Evolutionary conservation across 2,888 invertebrate genomes (phyloP), one percentile per base, ranked within the genome.

Genomic region (Stomorhina lunata): DNA sequence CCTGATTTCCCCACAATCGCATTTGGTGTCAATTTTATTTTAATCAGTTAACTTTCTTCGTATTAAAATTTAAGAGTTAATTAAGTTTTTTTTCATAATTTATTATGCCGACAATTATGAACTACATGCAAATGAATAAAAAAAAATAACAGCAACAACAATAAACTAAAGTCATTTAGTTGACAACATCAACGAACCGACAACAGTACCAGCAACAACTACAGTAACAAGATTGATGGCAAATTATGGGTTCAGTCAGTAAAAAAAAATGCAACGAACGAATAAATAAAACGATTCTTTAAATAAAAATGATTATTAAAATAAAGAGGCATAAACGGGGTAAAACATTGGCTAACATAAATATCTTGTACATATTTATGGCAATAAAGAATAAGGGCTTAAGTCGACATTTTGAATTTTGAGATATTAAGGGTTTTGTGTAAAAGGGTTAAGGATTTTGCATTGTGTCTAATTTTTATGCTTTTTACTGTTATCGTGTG

Each of bases 11-110:
- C n/a, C n/a, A n/a, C n/a, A n/a, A n/a, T n/a, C n/a, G n/a, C n/a
- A n/a, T 32, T 53, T 61, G 25, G 12, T 69, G 43, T 72, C 37
- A 63, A 65, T 45, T 57, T 43, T 27, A 63, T 55, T 78, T 78
- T 25, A 78, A 65, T 48, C 32, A 76, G 66, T 66, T 76, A 57
- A 66, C 45, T 66, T 25, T 6, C 32, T 15, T 15, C 65, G 63
- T 55, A 65, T 71, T 53, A 50, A 63, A 61, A 4, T 43, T 55
- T 50, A 61, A 53, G n/a, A 29, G 77, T 43, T 55, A 78, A 63
- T 61, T 63, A 53, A 45, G 20, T 45, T 73, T n/a, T n/a, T 1
- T 37, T 53, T 27, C 29, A 6, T 50, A 40, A 4, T 27, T 45
- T 68, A 59, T 48, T 68, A 76, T 68, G 66, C 29, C 57, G 59